phyloP scores from a whole-genome alignment of 30 jellyfish, hydroid and myxozoan genomes.

The Sanderia malayensis region DNA sequence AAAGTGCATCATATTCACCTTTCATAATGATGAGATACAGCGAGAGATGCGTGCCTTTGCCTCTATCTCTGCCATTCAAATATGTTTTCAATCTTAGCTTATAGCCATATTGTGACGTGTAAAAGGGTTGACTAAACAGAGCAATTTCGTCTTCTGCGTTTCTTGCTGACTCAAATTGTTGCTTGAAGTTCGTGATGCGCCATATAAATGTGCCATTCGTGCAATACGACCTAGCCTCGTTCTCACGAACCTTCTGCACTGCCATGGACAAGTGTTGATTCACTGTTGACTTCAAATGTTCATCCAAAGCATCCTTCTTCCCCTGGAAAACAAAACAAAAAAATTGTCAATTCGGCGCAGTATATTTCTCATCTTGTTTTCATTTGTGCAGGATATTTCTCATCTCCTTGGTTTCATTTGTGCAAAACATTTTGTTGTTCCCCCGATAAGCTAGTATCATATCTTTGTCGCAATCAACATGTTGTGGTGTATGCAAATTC shows the following conservation, averaged over 20 bases:
- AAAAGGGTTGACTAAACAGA: conserved; percentile 86
- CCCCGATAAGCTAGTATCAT: too few relatives aligned
- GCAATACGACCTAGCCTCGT: conserved; percentile 91
- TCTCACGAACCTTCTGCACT: conserved; percentile 75
- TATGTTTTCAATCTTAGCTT: conserved; percentile 78
- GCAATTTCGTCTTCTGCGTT: conserved; percentile 90
- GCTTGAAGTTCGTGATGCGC: conserved; percentile 80
- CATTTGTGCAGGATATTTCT: too few relatives aligned
- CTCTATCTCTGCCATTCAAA: conserved; percentile 94
- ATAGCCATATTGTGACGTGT: conserved; percentile 94
- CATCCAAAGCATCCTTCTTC: conserved; percentile 72
- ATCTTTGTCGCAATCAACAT: too few relatives aligned
- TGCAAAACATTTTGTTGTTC: too few relatives aligned
- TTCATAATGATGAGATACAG: conserved; percentile 83
- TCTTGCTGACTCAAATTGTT: conserved; percentile 76
- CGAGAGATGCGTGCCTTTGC: conserved; percentile 95
- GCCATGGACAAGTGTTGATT: conserved; percentile 89
- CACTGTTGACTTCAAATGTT: conserved; percentile 61
- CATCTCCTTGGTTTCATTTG: too few relatives aligned
- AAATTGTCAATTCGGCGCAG: too few relatives aligned
- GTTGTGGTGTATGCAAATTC: too few relatives aligned
- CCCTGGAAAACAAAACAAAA: too few relatives aligned
- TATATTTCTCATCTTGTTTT: too few relatives aligned
- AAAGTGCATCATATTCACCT: conserved; percentile 89
- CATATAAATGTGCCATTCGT: conserved; percentile 82